Evolutionary conservation across 2,113 vertebrate species (phyloP).

Genomic region (Puntigrus tetrazona): DNA sequence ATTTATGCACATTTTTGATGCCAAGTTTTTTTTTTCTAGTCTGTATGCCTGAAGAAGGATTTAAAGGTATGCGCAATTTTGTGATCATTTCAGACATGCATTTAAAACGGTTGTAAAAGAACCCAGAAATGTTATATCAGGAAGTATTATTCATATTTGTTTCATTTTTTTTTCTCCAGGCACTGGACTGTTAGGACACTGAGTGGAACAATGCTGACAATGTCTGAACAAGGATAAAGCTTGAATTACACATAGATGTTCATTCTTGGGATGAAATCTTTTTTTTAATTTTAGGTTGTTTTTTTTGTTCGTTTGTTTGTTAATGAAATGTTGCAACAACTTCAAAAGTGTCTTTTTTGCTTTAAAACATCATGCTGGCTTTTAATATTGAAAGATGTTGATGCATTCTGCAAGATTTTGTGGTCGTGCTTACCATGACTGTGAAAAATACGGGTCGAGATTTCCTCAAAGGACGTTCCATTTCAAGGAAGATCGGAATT

Average conservation of each 20-base stretch:
- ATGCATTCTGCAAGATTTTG: constrained; percentile 63
- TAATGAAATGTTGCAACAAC: constrained; percentile 68
- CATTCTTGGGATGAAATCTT: constrained; percentile 64
- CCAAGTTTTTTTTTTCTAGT: constrained; percentile 72
- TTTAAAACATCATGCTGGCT: constrained; percentile 62
- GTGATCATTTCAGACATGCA: background rate
- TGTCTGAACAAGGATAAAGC: constrained; percentile 55
- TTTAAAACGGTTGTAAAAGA: background rate
- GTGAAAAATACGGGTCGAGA: constrained; percentile 55
- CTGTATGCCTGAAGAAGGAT: constrained; percentile 96
- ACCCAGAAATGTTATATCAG: background rate
- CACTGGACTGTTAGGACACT: constrained; percentile 79
- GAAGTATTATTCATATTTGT: constrained; percentile 21
- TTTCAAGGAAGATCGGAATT: constrained; percentile 22
- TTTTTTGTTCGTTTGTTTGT: constrained; percentile 62
- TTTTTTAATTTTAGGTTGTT: constrained; percentile 52
- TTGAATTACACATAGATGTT: constrained; percentile 70
- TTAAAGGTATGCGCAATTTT: constrained; percentile 85
- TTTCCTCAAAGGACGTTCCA: constrained; percentile 32
- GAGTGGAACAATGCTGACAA: constrained; percentile 61
- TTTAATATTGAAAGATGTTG: constrained; percentile 71
- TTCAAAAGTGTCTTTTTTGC: constrained; percentile 59
- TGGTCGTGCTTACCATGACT: constrained; percentile 53
- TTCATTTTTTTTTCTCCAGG: constrained; percentile 63
- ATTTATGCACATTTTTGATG: background rate